Base-by-base conservation (phyloP, 2,888 invertebrate genomes). In the Mimas tiliae region DNA sequence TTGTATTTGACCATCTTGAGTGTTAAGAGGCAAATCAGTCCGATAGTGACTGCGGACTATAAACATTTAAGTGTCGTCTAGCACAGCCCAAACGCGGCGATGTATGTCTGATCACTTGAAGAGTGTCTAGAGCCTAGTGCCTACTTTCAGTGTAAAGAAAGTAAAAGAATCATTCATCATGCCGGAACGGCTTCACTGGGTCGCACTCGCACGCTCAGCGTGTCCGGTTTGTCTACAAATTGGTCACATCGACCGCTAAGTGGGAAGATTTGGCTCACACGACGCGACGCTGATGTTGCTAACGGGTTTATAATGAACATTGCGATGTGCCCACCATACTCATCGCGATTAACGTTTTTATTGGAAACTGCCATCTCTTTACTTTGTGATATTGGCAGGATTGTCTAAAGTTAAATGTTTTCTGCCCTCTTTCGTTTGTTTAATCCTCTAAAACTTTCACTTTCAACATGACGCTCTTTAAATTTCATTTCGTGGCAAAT, bases 201-300 rank as follows among this genome's bases (percentile, higher is more conserved):
- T 87, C 90, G 85, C 81, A 74, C 77, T 83, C 87, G 81, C 83
- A 74, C 78, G 80, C 79, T 75, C 76, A 74, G 83, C 80, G 86
- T 87, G 89, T 90, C 90, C 92, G 92, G 91, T 88, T 88, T 84
- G 82, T 86, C 86, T 85, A 85, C 87, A 87, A 88, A 92, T 90
- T 89, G 91, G 90, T 89, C 83, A 90, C 92, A 85, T 89, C 86
- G 89, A 90, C 91, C 88, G 90, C 87, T 88, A 88, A 89, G 85
- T 90, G 85, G 88, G 81, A 85, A 88, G 84, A 86, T 87, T 86
- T 77, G 83, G 80, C 82, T 81, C 81, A 76, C 78, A 82, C 81
- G 76, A 73, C 72, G 78, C 75, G 34, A 34, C 38, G 38, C 74
- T 14, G 64, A 73, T 73, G 73, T 75, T 77, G 70, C 75, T 81